Base-by-base conservation (phyloP, 2,888 invertebrate species). In the Drosophila longiperda region DNA sequence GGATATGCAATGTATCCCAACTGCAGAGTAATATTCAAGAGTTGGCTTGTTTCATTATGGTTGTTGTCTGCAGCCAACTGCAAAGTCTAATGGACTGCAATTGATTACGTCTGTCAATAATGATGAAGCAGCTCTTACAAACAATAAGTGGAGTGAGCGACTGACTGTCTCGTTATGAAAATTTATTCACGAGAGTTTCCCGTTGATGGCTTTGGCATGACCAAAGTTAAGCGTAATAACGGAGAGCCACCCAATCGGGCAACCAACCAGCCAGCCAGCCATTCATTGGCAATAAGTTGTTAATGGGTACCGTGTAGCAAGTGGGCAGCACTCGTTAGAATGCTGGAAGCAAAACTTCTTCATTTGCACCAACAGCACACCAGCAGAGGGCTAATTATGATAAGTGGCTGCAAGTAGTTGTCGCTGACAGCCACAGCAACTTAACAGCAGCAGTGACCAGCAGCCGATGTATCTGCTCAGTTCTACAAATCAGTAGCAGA, bases 41-140 rank as follows among this genome's bases (percentile, higher is more conserved):
- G 20, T 32, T 57, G 57, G 20, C 20, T 57, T 67, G 59, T 60
- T 60, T 67, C 48, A 49, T 50, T 72, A 45, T 81, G 33, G 11
- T n/a, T 38, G 26, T 55, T 70, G 66, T 73, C 75, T 80, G 78
- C 78, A 78, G 68, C 60, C 79, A 75, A 81, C 74, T 87, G 81
- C 75, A 77, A 80, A 76, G 80, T 81, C 86, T 90, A 91, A 91
- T 91, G 91, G 90, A 87, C 90, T 91, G 90, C 91, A 91, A 91
- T 90, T 90, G 91, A 91, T 91, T 91, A 75, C 74, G 74, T 80
- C 78, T 83, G 87, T 82, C 84, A 74, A 82, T 82, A 81, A 84
- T 80, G 85, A 80, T 81, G 80, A 73, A 70, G 67, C 76, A 70
- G 75, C 73, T 63, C 60, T 52, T 53, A 58, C 74, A 74, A 75